Evolutionary conservation across 1,140 invertebrate genomes (phyloP), one percentile per base, ranked within the genome.

Genomic region (Neodiprion virginianus): DNA sequence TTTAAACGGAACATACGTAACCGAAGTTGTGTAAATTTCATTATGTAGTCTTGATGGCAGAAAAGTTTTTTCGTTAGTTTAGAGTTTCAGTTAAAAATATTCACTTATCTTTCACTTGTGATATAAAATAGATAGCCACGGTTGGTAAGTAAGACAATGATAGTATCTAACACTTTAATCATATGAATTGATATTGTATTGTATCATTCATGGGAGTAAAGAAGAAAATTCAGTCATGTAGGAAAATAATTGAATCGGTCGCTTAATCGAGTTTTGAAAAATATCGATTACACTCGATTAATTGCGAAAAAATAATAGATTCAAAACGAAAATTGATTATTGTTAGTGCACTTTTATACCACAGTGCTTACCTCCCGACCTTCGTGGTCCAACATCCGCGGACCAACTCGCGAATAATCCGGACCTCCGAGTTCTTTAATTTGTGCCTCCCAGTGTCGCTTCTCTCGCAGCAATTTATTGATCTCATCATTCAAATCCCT

Each of bases 401-500:
- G 97, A 0, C 97, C 97, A 80, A 96, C 93, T 82, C 95, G 93
- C 49, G 94, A 92, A 89, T 99, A 99, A 87, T 99, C 97, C 1
- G 96, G 95, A 0, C 99, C 99, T 21, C 98, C 98, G 1, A 99
- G 89, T 78, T 98, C 94, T 79, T 95, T 94, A 73, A 99, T 99
- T 85, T 98, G 94, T 49, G 95, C 93, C 85, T 99, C 98, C 99
- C 99, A 99, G 83, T 99, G 98, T 0, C 96, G 91, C 86, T 96
- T 97, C 85, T 99, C 97, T 76, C 98, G 88, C 40, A 99, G 89
- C 50, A 99, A 86, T 89, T 99, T 99, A 85, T 99, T 99, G 73
- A 99, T 99, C 89, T 99, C 98, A 90, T 99, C 99, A 87, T 99
- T 99, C 1, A 99, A 88, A 88, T 99, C 99, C 49, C 99, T 90